These are phyloP conservation scores for Tamandua tetradactyla DNA, from an alignment of 2,797 vertebrate genomes.

Conservation along the genomic window DNA sequence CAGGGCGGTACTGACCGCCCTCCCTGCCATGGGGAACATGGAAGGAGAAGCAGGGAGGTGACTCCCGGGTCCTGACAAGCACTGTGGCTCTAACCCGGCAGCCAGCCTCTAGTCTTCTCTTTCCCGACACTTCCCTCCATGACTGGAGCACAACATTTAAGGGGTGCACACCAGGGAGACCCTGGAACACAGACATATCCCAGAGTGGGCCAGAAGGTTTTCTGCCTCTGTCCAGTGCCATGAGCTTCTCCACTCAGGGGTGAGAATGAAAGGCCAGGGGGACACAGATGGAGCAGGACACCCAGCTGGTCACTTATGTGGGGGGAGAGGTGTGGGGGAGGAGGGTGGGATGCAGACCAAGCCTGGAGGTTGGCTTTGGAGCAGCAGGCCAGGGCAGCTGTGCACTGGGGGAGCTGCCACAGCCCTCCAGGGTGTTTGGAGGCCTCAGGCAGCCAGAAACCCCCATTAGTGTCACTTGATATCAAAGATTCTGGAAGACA, in stretches of 20 bases:
- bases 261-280: not conserved
- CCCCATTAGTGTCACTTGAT: not conserved
- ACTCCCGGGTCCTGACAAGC: not conserved
- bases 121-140: too few species aligned
- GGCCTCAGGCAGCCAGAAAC: not conserved
- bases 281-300: not conserved
- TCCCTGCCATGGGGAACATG: rapidly evolving
- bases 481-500: not conserved
- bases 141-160: not conserved
- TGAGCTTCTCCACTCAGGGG: not conserved
- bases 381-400: not conserved
- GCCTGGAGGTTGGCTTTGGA: not conserved
- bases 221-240: not conserved
- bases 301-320: rapidly evolving
- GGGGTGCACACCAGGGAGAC: not conserved
- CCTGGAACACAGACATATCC: not conserved
- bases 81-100: not conserved
- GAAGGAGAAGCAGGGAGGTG: not conserved
- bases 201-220: not conserved
- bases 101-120: not conserved
- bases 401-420: not conserved
- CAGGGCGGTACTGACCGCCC: not conserved
- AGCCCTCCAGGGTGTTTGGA: not conserved
- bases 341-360: too few species aligned
- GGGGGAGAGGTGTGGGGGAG: rapidly evolving